Percentiles rank a stretch among this genome's conserved stretches.
These are phyloP conservation scores for Spodoptera littoralis DNA, from an alignment of 2,888 invertebrate species.

Conservation along the genomic window DNA sequence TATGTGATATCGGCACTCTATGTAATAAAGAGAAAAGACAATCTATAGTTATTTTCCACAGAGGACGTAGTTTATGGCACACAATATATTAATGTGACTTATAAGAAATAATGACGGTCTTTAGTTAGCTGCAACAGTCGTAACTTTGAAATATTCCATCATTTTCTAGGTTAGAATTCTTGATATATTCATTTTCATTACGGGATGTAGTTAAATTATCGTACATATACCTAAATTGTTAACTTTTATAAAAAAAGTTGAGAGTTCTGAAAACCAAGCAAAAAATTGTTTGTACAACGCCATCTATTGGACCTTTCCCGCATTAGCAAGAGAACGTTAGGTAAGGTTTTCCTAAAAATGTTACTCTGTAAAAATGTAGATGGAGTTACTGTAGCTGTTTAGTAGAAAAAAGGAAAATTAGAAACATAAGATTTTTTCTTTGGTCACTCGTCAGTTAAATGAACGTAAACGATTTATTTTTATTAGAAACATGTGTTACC, in stretches of 20 bases:
- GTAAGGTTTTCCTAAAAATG: slow-evolving; percentile 12
- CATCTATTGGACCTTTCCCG: slow-evolving; percentile 39
- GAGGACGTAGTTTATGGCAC: slow-evolving; percentile 38
- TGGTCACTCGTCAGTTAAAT: no score
- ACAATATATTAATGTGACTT: slow-evolving; percentile 32
- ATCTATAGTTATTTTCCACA: slow-evolving; percentile 26
- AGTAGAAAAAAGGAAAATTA: no score
- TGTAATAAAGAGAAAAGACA: slow-evolving; percentile 34
- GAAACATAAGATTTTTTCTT: no score
- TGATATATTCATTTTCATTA: no score
- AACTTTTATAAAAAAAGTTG: neutral
- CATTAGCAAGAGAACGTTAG: neutral
- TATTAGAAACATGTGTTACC: no score
- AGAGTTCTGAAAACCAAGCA: no score
- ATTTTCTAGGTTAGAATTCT: neutral
- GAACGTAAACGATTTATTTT: no score
- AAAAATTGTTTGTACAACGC: slow-evolving; percentile 31
- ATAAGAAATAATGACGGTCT: slow-evolving; percentile 10
- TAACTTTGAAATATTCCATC: neutral
- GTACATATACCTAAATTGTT: no score
- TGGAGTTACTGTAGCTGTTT: slow-evolving; percentile 19
- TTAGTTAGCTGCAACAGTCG: slow-evolving; percentile 17
- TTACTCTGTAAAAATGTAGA: slow-evolving; percentile 9
- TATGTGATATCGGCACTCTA: slow-evolving; percentile 31
- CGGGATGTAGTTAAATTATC: no score